phyloP scores from a whole-genome alignment of 2,888 invertebrate genomes.

The Lymantria monacha region DNA sequence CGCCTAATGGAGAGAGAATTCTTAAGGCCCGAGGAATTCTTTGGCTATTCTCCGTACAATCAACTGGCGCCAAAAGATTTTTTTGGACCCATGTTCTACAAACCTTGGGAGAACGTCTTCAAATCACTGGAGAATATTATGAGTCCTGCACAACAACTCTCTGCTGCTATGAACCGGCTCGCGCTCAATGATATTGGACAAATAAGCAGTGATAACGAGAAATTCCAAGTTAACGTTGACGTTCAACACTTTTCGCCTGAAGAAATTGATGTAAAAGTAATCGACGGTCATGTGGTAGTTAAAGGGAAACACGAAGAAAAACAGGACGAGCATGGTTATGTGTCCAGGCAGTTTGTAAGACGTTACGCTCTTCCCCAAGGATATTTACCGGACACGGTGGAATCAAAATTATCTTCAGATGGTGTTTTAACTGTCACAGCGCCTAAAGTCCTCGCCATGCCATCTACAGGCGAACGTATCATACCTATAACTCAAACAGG shows the following conservation, averaged over 20 bases:
- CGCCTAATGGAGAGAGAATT: conserved; percentile 63
- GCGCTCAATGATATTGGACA: conserved; percentile 65
- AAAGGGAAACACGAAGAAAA: conserved; percentile 91
- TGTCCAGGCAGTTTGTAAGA: conserved; percentile 88
- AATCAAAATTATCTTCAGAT: conserved; percentile 88
- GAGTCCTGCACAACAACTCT: conserved; percentile 57
- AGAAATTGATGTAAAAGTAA: conserved; percentile 88
- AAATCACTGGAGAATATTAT: conserved; percentile 43
- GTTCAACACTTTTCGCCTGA: conserved; percentile 90
- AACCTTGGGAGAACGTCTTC: conserved; percentile 42
- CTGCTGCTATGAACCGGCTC: conserved; percentile 58
- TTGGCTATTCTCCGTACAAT: conserved; percentile 34
- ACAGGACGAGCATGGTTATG: conserved; percentile 86
- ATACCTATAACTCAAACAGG: conserved; percentile 84
- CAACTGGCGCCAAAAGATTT: conserved; percentile 39
- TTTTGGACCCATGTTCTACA: conserved; percentile 33
- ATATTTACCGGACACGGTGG: conserved; percentile 86
- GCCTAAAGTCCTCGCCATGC: conserved; percentile 74
- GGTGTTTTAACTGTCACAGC: conserved; percentile 88
- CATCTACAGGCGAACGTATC: conserved; percentile 76
- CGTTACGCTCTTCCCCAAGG: conserved; percentile 88
- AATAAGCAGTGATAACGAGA: conserved; percentile 75
- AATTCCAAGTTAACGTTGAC: conserved; percentile 87
- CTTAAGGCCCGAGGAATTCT: conserved; percentile 37
- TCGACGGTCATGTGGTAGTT: conserved; percentile 85